Evolutionary conservation across 2,797 vertebrate genomes (phyloP), one percentile per base, ranked within the genome.

Genomic region (Cuculus canorus): DNA sequence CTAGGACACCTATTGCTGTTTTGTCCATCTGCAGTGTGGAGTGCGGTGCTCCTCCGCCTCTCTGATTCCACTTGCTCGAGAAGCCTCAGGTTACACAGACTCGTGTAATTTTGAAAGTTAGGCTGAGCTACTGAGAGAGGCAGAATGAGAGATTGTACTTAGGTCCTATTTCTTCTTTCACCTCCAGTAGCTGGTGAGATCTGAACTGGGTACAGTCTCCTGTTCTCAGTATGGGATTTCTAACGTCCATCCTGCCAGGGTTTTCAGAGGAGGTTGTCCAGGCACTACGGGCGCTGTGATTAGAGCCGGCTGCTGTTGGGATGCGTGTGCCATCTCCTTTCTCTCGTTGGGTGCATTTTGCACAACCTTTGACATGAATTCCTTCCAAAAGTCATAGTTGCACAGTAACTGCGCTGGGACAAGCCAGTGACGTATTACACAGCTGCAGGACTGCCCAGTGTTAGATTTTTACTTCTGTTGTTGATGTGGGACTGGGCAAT

Each of bases 181-280:
- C 10, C 56, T 1, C 3, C 45, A 73, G 4, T 45, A 21, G 9
- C 0, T 35, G 33, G 25, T 52, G 59, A 52, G n/a, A 57, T 60
- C 45, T 21, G 18, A 35, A 3, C 71, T 11, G 21, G n/a, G 3
- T 1, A 0, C 7, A 18, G 17, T 52, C 32, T 22, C 56, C 50
- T 9, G 30, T 22, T 45, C 65, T 69, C 27, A 11, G 0, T 24
- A 0, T 0, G 1, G 17, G 61, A 6, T 48, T 32, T 25, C 17
- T 11, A 9, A 10, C 0, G 2, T 24, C 33, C 30, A 12, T 45
- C 27, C 54, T 15, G 13, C 53, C 27, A 4, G 5, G 53, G 17
- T 30, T 70, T 61, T 9, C 47, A 1, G 0, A 39, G 61, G 81
- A 52, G 50, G 12, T 9, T 1, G 30, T 18, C 37, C 7, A 6